Percentiles rank a stretch among this genome's conserved stretches.
phyloP scores from a whole-genome alignment of 2,113 vertebrate genomes.

The Sylvietta virens region DNA sequence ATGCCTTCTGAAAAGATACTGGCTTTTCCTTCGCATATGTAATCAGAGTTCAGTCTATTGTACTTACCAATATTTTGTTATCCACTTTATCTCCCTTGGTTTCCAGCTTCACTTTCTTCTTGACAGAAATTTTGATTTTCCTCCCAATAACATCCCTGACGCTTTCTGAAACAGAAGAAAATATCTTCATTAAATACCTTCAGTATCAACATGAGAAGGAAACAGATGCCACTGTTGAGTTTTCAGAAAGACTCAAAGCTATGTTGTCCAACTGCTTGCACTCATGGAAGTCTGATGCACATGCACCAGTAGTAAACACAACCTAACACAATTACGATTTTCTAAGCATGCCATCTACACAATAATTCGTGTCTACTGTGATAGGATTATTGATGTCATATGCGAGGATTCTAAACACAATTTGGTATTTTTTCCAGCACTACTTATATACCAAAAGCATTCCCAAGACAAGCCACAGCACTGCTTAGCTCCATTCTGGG shows the following conservation, averaged over 20 bases:
- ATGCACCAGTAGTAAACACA: neutral
- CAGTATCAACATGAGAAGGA: neutral
- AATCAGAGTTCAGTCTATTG: neutral
- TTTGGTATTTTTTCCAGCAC: neutral
- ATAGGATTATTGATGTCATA: neutral
- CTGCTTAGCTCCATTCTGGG: neutral
- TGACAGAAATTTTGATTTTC: slow-evolving; percentile 90
- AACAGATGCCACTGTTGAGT: neutral
- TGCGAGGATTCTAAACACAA: neutral
- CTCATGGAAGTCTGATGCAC: neutral
- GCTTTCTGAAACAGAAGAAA: slow-evolving; percentile 73
- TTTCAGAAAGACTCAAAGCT: neutral
- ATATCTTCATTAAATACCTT: neutral
- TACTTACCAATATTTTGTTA: slow-evolving; percentile 93
- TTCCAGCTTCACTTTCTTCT: slow-evolving; percentile 94
- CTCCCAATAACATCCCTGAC: slow-evolving; percentile 92
- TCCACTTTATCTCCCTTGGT: slow-evolving; percentile 94
- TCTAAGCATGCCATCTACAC: neutral
- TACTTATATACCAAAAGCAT: neutral
- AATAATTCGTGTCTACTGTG: neutral
- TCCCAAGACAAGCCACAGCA: neutral
- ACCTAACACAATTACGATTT: neutral
- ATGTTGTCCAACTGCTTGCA: neutral
- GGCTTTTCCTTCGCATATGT: neutral
- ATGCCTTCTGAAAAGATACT: neutral